Percentiles rank a stretch among this genome's conserved stretches.
Evolutionary conservation across 2,888 invertebrate species (phyloP).

Genomic region (Lepidocyrtinus sp.): DNA sequence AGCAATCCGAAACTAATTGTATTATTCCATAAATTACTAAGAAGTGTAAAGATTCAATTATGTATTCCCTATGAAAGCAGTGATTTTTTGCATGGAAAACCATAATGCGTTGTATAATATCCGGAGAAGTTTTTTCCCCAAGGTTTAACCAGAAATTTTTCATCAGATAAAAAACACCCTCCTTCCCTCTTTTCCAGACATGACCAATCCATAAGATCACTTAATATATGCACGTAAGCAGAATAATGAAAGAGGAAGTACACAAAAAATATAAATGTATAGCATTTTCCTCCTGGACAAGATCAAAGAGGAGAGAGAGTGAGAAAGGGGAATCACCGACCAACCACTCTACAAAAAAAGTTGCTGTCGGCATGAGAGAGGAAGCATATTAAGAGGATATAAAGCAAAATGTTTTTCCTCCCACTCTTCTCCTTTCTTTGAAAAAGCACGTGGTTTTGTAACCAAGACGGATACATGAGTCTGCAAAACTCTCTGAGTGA

Average conservation of each 20-base stretch:
- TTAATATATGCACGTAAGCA: slow-evolving; percentile 39
- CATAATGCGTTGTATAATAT: slow-evolving; percentile 4
- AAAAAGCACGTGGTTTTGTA: slow-evolving; percentile 48
- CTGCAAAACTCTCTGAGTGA: too few species aligned
- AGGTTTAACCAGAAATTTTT: neutral
- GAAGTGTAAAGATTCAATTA: too few species aligned
- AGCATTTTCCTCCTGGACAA: slow-evolving; percentile 15
- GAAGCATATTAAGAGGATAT: slow-evolving; percentile 36
- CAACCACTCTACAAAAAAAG: too few species aligned
- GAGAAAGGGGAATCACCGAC: slow-evolving; percentile 48
- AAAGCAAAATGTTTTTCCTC: slow-evolving; percentile 21
- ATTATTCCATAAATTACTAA: too few species aligned
- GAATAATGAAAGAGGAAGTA: slow-evolving; percentile 22
- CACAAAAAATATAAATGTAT: slow-evolving; percentile 24
- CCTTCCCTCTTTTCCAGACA: slow-evolving; percentile 9
- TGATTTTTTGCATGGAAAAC: neutral
- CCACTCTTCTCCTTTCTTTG: neutral
- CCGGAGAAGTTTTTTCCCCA: slow-evolving; percentile 25
- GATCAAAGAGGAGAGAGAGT: too few species aligned
- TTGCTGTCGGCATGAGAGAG: too few species aligned
- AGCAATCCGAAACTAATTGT: too few species aligned
- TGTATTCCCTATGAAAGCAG: too few species aligned
- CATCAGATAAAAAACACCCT: neutral
- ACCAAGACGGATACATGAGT: slow-evolving; percentile 51
- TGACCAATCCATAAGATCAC: neutral